Evolutionary conservation across 64 coral and sea anemone genomes (phyloP), one percentile per base, ranked within the genome.

Genomic region (Anthopleura sola): DNA sequence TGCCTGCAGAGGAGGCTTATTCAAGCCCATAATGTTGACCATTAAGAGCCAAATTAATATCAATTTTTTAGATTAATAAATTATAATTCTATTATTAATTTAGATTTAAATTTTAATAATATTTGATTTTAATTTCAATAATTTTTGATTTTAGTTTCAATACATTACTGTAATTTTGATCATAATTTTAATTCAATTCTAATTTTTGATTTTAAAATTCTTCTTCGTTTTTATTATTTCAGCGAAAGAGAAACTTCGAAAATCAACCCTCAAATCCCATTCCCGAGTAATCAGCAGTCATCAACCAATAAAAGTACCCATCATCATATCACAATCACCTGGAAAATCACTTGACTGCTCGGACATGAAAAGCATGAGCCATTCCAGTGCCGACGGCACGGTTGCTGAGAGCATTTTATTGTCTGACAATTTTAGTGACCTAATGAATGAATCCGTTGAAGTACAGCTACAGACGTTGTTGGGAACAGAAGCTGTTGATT

Each of bases 271-370:
- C 11, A 96, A 92, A 49, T 96, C 94, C 10, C 80, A 92, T 26
- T 81, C 79, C 0, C 83, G 90, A 9, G 84, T 96, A 12, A 87
- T 96, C 13, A 96, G 94, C 58, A 90, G 87, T 2, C 94, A 96
- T 36, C 51, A 96, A 69, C 94, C 94, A 10, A n/a, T 74, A 33
- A 23, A 78, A 64, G 39, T 40, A 18, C 83, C 56, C 18, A 26
- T 68, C 32, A 29, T 83, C 0, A 64, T 21, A 0, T 24, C 78
- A 74, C 33, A 82, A 11, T 20, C 28, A 31, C 62, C 85, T 6
- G 55, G 21, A 3, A 49, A 44, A n/a, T 40, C 71, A 20, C 26
- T 19, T 37, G 54, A 77, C 18, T 48, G 34, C 2, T 17, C 23
- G 15, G 69, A 84, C 19, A 64, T 28, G n/a, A 60, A 47, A 36